Percentiles rank a stretch among this genome's conserved stretches.
phyloP scores from a whole-genome alignment of 2,888 invertebrate genomes.

The Panopea generosa region DNA sequence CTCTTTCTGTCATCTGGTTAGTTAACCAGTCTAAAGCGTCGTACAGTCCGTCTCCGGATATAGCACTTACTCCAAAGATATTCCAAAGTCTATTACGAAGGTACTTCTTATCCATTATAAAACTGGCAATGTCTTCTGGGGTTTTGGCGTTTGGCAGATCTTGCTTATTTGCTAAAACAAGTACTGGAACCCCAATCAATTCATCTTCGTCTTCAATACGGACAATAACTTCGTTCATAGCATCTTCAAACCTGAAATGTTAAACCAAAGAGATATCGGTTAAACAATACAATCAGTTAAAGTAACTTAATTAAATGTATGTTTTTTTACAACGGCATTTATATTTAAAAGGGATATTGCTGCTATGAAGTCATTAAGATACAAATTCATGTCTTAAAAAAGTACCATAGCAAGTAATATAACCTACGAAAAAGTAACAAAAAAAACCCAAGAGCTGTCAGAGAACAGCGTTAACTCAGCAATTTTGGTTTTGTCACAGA shows the following conservation, averaged over 20 bases:
- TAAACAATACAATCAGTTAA: too few species aligned
- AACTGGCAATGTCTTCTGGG: slow-evolving; percentile 51
- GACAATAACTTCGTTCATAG: slow-evolving; percentile 58
- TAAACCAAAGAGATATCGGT: too few species aligned
- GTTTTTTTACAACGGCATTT: too few species aligned
- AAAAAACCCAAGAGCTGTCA: too few species aligned
- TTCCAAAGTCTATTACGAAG: slow-evolving; percentile 23
- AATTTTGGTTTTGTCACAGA: too few species aligned
- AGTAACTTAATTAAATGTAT: too few species aligned
- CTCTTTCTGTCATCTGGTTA: neutral
- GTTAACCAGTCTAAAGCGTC: slow-evolving; percentile 63
- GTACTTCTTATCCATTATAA: slow-evolving; percentile 19
- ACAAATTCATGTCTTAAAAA: too few species aligned
- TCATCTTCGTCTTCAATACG: slow-evolving; percentile 51
- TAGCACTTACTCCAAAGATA: slow-evolving; percentile 51
- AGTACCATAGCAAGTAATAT: too few species aligned
- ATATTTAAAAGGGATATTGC: too few species aligned
- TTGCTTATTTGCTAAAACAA: slow-evolving; percentile 73
- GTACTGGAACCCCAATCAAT: slow-evolving; percentile 44
- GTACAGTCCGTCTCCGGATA: slow-evolving; percentile 50
- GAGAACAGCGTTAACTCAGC: too few species aligned
- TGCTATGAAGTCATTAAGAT: too few species aligned
- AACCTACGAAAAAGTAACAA: too few species aligned
- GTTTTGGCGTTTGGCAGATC: slow-evolving; percentile 64
- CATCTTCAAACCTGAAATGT: slow-evolving; percentile 52